Evolutionary conservation across 2,113 vertebrate species (phyloP).

Genomic region (Muntiacus muntjak): DNA sequence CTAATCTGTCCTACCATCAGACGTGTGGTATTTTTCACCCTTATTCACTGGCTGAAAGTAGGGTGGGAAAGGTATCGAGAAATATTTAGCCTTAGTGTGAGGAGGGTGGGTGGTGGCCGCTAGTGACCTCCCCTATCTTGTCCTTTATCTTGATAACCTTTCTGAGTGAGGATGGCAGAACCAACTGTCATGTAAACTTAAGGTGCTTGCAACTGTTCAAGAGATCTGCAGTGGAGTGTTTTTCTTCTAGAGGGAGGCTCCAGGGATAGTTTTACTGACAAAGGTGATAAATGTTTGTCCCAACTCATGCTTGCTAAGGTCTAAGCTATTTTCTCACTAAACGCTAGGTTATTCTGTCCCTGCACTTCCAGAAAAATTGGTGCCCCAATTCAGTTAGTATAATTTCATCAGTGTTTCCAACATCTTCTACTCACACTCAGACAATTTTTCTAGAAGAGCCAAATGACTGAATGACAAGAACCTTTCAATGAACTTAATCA

Average conservation of each 20-base stretch:
- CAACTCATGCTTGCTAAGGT: not conserved
- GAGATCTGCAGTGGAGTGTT: not conserved
- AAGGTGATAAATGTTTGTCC: not conserved
- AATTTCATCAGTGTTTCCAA: not conserved
- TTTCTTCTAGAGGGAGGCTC: not conserved
- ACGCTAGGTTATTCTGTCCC: not conserved
- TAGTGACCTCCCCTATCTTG: not conserved
- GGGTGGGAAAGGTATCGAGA: not conserved
- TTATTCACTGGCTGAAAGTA: not conserved
- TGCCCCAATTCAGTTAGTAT: not conserved
- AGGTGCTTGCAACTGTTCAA: not conserved
- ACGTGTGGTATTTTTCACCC: not conserved
- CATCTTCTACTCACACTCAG: not conserved
- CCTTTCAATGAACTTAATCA: not conserved
- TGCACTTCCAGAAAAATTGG: not conserved
- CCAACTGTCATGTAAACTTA: not conserved
- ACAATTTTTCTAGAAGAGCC: not conserved
- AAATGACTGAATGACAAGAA: not conserved
- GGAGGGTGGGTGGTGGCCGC: too few species aligned
- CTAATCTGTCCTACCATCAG: too few species aligned
- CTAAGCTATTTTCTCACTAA: not conserved
- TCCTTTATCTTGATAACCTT: not conserved
- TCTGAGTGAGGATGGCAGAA: not conserved
- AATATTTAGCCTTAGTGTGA: fast-evolving
- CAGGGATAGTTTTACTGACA: not conserved